Base-by-base conservation (phyloP, 2,888 invertebrate species). In the Podabrus alpinus region DNA sequence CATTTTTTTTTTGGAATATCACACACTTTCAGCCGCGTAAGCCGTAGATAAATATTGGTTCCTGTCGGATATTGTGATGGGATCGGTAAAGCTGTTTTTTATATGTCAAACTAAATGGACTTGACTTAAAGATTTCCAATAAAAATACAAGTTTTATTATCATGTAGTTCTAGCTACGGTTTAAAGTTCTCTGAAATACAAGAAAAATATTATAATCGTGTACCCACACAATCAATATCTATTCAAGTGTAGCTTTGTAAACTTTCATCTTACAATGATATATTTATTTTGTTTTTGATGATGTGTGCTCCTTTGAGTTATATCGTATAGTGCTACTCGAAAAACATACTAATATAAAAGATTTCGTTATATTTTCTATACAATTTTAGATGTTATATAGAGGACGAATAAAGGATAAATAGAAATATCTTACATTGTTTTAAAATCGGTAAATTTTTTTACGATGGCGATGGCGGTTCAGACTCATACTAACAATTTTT, bases 21-120 rank as follows among this genome's bases (percentile, higher is more conserved):
- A 80, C 81, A 77, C 80, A 75, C 80, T 80, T 81, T 81, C 83
- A 82, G 81, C 78, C 79, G 79, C 80, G 81, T 83, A 81, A 84
- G 82, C 82, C 80, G 80, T 81, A 82, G 81, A 82, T 83, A 84
- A 84, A 84, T 84, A 84, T 84, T 84, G 84, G 82, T 81, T 83
- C 81, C 79, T 82, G 80, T 80, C 80, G 80, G 83, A 82, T 83
- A 82, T 83, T 82, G 80, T 83, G 81, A 82, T 81, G 79, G 81
- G 77, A 78, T 72, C 77, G 78, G 78, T 75, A 78, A 80, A 81
- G 79, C 78, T 79, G 78, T 80, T 80, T 80, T 83, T 79, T 80
- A 79, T 77, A 71, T 71, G 75, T 69, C 78, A 77, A 75, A 76
- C 73, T 73, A 73, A 75, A 81, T 77, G 76, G 76, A 80, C 78